phyloP scores from a whole-genome alignment of 2,797 vertebrate genomes.

The Crenuchus spilurus region DNA sequence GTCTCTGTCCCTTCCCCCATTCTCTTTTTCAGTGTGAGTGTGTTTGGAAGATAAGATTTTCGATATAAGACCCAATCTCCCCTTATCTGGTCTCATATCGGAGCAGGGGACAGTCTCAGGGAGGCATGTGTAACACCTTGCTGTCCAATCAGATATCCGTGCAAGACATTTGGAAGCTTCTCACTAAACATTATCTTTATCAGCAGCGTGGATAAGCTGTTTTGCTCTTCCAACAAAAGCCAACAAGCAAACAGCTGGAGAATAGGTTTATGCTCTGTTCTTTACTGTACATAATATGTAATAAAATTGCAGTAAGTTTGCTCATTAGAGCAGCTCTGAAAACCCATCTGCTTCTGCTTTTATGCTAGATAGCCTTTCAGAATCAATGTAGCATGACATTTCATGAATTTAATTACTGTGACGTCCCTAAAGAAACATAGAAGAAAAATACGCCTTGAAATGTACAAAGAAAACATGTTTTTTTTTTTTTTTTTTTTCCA shows the following conservation, averaged over 20 bases:
- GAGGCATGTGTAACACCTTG: neutral
- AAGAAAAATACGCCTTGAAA: too few relatives aligned
- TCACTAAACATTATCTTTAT: slow-evolving; percentile 1
- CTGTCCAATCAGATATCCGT: slow-evolving; percentile 23
- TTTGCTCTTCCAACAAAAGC: neutral
- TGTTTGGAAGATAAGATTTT: slow-evolving; percentile 40
- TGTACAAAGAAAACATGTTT: too few relatives aligned
- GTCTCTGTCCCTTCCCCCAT: neutral
- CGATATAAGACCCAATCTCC: slow-evolving; percentile 35
- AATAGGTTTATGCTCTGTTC: neutral
- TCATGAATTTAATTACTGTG: too few relatives aligned
- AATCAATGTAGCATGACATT: too few relatives aligned
- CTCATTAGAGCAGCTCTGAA: too few relatives aligned
- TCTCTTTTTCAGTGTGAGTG: neutral
- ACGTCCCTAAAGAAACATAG: too few relatives aligned
- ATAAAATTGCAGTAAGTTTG: neutral
- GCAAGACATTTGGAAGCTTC: slow-evolving; percentile 6
- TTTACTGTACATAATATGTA: neutral
- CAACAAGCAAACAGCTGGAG: too few relatives aligned
- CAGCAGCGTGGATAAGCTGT: neutral
- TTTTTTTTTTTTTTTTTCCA: too few relatives aligned
- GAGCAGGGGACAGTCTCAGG: neutral
- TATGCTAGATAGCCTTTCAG: neutral
- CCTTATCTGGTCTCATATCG: slow-evolving; percentile 31
- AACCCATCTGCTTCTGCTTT: neutral